Conservation (phyloP, 1,140 invertebrate genomes). For the Micrasema longulum region DNA sequence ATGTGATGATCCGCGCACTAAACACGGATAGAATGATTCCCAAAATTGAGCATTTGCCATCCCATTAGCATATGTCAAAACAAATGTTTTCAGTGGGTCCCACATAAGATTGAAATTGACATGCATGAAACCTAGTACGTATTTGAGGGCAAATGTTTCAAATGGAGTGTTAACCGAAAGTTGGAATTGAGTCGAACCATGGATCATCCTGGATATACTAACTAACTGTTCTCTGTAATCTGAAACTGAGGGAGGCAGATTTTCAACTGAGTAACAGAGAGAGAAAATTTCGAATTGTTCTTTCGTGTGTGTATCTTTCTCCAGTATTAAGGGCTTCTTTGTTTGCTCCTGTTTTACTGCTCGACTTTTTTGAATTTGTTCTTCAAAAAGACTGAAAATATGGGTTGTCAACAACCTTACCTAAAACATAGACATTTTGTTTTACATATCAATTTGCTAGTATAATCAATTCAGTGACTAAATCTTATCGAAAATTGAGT, state of each 20-base stretch:
- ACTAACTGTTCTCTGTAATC: conserved; percentile 83
- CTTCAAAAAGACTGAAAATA: conserved; percentile 79
- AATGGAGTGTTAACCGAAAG: conserved; percentile 69
- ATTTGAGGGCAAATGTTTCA: conserved; percentile 75
- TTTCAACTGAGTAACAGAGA: conserved; percentile 78
- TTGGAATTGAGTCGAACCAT: conserved; percentile 70
- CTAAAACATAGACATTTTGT: conserved; percentile 69
- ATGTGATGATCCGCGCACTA: conserved; percentile 65
- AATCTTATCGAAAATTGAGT: too few relatives aligned
- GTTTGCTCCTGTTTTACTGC: conserved; percentile 47
- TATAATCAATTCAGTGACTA: too few relatives aligned
- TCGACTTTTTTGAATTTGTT: conserved; percentile 48
- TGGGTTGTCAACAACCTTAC: conserved; percentile 77
- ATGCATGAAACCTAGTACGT: conserved; percentile 85
- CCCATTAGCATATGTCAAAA: conserved; percentile 77
- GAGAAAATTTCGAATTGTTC: conserved; percentile 72
- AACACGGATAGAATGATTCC: conserved; percentile 76
- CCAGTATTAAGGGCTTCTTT: conserved; percentile 27
- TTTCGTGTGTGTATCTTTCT: conserved; percentile 55
- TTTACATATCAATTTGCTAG: too few relatives aligned
- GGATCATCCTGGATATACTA: conserved; percentile 78
- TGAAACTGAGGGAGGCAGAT: conserved; percentile 74
- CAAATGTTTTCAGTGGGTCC: conserved; percentile 82
- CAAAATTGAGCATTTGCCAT: conserved; percentile 81
- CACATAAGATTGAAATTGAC: conserved; percentile 91